Base-by-base conservation (phyloP, 2,113 vertebrate genomes). In the Periophthalmus modestus region DNA sequence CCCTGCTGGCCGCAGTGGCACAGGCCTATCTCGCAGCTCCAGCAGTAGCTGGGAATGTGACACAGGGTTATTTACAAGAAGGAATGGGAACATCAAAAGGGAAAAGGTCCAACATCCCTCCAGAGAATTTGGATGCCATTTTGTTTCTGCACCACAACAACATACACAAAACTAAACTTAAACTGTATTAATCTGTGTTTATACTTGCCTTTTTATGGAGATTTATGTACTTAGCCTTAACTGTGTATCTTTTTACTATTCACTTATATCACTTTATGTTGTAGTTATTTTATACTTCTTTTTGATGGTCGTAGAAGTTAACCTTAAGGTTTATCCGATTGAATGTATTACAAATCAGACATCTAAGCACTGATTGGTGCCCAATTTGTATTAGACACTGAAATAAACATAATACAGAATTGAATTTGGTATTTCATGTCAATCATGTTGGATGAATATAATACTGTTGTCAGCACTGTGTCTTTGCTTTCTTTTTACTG, bases 71-170 rank as follows among this genome's bases (percentile, higher is more conserved):
- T 57, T 65, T 55, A 28, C 77, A 72, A 72, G 85, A 88, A 11
- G 84, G 80, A 19, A 80, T 74, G 0, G 72, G 81, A 13, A 77
- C 71, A 23, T 65, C 74, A 0, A 78, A 75, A 61, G 77, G 69
- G 19, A 94, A 88, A 50, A 88, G 92, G 13, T 82, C 81, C 5
- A 90, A 85, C 57, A 85, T 93, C 43, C 87, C 92, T 0, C 90
- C 92, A 0, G 90, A 92, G 24, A 78, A 77, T 39, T 84, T 94
- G 10, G 92, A 92, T 61, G 70, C 87, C 0, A 74, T 94, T 28
- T 70, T 94, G 69, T 94, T 94, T 57, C 83, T 94, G 67, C 92
- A 94, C 59, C 82, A 92, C 70, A 93, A 94, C 82, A 75, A 73
- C 43, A 66, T 87, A 12, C 62, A 65, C 34, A 65, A 65, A 65